Base-by-base conservation (phyloP, 2,113 vertebrate genomes). In the Synchiropus splendidus region DNA sequence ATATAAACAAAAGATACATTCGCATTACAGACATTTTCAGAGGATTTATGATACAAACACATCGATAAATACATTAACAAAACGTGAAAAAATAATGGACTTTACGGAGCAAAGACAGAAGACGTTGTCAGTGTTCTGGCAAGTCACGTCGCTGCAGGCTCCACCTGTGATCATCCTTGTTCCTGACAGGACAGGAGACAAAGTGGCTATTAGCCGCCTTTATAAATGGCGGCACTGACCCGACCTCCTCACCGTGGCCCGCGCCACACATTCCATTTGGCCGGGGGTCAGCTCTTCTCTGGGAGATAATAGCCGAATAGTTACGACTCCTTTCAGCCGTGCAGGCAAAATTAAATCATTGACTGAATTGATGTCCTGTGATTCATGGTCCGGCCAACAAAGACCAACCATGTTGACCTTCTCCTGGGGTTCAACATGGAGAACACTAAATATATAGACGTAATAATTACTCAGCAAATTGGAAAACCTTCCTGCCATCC, bases 171-270 rank as follows among this genome's bases (percentile, higher is more conserved):
- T 68, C 50, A 64, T 64, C 41, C 31, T 50, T 61, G 62, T 68
- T 56, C 54, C 45, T 57, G 51, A 47, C 38, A 51, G 54, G 21
- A 45, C 38, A 36, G 53, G 51, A 47, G 56, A 56, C 62, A 67
- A 58, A 45, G 44, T n/a, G 12, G 17, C 58, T 58, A 70, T 69
- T 67, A 58, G 39, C 54, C 37, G 59, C 58, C 36, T 31, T 6
- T 4, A 46, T 57, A 52, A 58, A 67, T 62, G 40, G 18, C 34
- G 21, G 21, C 21, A 27, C 21, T 58, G 54, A 58, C 49, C 61
- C 72, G 67, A 73, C 59, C 74, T 73, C 39, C 50, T 61, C 67
- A n/a, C 21, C 21, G n/a, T 16, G 41, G 51, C 36, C 38, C 49
- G 51, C n/a, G 0, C 32, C 6, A 14, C 17, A 55, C 43, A 51